Conservation (phyloP, 1,140 invertebrate genomes). For the Rhagoletis pomonella region DNA sequence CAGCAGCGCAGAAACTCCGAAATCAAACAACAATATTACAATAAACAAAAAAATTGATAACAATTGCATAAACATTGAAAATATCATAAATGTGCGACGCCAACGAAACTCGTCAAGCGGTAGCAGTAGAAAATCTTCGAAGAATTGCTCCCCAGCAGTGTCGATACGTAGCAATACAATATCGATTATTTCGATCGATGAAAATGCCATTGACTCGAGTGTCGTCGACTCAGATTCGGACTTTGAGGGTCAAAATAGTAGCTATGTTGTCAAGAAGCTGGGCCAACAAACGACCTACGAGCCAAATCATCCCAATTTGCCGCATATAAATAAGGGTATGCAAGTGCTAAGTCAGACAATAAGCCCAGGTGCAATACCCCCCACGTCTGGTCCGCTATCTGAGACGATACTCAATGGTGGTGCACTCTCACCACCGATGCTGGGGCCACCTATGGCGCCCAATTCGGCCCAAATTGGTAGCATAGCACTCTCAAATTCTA, state of each 20-base stretch:
- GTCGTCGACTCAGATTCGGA: constrained; percentile 71
- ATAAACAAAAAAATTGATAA: constrained; percentile 54
- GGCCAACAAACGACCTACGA: constrained; percentile 67
- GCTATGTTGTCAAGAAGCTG: constrained; percentile 70
- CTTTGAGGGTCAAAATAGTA: constrained; percentile 61
- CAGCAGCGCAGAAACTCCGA: neutral
- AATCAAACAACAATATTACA: constrained; percentile 29
- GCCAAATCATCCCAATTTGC: constrained; percentile 64
- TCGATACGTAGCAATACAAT: constrained; percentile 69
- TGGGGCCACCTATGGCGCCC: constrained; percentile 31
- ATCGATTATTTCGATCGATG: constrained; percentile 70
- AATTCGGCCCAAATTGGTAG: constrained; percentile 74
- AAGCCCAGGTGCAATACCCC: constrained; percentile 52
- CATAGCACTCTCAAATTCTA: constrained; percentile 77
- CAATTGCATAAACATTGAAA: constrained; percentile 63
- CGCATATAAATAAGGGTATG: constrained; percentile 65
- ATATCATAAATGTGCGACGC: constrained; percentile 61
- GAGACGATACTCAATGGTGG: constrained; percentile 39
- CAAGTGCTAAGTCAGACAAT: constrained; percentile 62
- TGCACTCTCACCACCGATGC: neutral
- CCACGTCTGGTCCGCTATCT: constrained; percentile 14
- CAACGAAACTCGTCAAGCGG: neutral
- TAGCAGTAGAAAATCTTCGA: constrained; percentile 25
- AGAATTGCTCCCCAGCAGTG: constrained; percentile 62
- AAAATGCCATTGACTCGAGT: constrained; percentile 70